Percentiles rank a stretch among this genome's conserved stretches.
Evolutionary conservation across 1,140 invertebrate genomes (phyloP).

Genomic region (Sycophila sp.): DNA sequence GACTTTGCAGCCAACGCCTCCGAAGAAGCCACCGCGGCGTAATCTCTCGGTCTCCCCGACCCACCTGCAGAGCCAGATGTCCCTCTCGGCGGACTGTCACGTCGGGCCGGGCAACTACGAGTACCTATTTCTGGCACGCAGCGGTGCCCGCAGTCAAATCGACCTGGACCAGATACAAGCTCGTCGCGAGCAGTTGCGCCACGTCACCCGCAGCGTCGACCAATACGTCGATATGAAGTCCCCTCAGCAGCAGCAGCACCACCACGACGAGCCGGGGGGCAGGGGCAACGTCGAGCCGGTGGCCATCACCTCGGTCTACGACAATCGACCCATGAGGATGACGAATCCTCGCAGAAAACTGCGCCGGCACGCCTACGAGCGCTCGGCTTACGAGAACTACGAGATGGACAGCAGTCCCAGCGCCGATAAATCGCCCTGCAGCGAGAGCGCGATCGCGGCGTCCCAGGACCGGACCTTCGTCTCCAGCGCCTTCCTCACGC

Average conservation of each 20-base stretch:
- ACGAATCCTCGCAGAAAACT: constrained; percentile 79
- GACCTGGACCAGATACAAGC: constrained; percentile 75
- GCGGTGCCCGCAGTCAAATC: constrained; percentile 71
- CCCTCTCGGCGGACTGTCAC: constrained; percentile 67
- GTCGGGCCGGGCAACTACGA: constrained; percentile 70
- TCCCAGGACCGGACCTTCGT: constrained; percentile 65
- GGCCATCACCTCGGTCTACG: constrained; percentile 74
- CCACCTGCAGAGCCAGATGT: constrained; percentile 69
- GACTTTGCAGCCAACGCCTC: constrained; percentile 78
- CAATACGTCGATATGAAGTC: constrained; percentile 80
- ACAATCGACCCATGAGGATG: constrained; percentile 77
- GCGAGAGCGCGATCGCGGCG: constrained; percentile 53
- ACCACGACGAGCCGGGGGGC: constrained; percentile 45
- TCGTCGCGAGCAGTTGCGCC: constrained; percentile 69
- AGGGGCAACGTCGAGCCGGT: constrained; percentile 70
- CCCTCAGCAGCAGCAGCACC: constrained; percentile 66
- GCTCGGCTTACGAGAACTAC: constrained; percentile 65
- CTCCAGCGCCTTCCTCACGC: constrained; percentile 70
- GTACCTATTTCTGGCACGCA: constrained; percentile 70
- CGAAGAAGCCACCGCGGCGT: constrained; percentile 87
- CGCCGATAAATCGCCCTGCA: constrained; percentile 64
- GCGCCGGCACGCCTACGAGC: constrained; percentile 69
- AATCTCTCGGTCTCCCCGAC: constrained; percentile 87
- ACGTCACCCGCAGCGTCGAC: constrained; percentile 76
- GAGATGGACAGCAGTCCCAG: constrained; percentile 63